Base-by-base conservation (phyloP, 2,113 vertebrate genomes). In the Catagonus wagneri region DNA sequence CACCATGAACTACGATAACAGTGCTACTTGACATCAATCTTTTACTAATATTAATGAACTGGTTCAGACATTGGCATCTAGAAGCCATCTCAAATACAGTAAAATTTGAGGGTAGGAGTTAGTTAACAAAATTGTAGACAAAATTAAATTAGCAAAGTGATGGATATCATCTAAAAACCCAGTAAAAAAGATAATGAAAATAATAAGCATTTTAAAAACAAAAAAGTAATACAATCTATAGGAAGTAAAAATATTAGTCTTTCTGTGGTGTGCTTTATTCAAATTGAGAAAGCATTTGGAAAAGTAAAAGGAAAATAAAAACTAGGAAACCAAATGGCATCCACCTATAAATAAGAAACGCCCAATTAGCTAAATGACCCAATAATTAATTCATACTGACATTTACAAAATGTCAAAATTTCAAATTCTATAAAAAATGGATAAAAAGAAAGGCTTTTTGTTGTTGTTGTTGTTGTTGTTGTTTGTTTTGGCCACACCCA, bases 11-110 rank as follows among this genome's bases (percentile, higher is more conserved):
- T 79, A 87, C 19, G 52, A n/a, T 66, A 79, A 71, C 10, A 75
- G n/a, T 44, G 36, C 25, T 72, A 27, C 22, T 56, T 89, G 58
- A 22, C 6, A 50, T 50, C 44, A 61, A 91, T 50, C 22, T 97
- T 92, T 88, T 84, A 87, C 50, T 79, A 94, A 74, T 75, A 85
- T 27, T 34, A 90, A 60, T 78, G 39, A 96, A 90, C 4, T 34
- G 81, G 61, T 76, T 83, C 74, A 93, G 89, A 90, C 19, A 81
- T 2, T 79, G 76, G 36, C 19, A 66, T 84, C n/a, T 80, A 66
- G 39, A 20, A 80, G 60, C 87, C 36, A 83, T 61, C 69, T 61
- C 36, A 90, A 87, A 78, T 83, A 87, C 27, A 75, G 60, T 15
- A 61, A 71, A 93, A 81, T 56, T 52, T 86, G 54, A 90, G 10